Conservation (phyloP, 2,113 vertebrate genomes). For the Rhinopomastus cyanomelas region DNA sequence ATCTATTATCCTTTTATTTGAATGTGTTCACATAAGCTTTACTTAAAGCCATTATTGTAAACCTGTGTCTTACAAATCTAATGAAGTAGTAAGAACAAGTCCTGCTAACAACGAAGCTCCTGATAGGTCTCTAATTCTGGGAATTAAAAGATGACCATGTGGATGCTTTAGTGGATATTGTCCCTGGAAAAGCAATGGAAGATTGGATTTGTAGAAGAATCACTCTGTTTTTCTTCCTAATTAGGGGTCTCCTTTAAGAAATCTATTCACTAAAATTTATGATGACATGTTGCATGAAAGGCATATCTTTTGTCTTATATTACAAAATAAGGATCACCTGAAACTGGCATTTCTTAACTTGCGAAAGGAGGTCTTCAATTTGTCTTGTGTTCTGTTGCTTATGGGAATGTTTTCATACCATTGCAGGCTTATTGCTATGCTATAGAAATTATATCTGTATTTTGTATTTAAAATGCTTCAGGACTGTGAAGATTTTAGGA, state of each 20-base stretch:
- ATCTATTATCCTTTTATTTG: background rate
- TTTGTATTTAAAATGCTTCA: background rate
- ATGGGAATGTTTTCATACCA: background rate
- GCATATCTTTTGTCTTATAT: background rate
- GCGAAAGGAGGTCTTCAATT: background rate
- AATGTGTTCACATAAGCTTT: background rate
- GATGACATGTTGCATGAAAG: background rate
- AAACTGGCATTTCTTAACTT: background rate
- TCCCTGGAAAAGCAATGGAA: background rate
- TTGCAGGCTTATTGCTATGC: background rate
- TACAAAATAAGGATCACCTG: background rate
- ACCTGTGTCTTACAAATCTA: background rate
- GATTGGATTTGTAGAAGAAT: background rate
- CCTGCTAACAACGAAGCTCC: background rate
- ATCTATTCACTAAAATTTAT: background rate
- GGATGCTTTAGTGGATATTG: background rate
- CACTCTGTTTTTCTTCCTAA: background rate
- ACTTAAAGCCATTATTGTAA: constrained; percentile 3
- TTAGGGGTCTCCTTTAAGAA: background rate
- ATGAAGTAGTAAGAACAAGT: background rate
- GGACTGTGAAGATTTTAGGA: background rate
- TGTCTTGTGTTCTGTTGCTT: background rate
- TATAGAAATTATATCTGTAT: background rate
- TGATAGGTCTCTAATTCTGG: background rate
- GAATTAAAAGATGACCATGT: background rate